Evolutionary conservation across 2,113 vertebrate genomes (phyloP).

Genomic region (Gila orcuttii): DNA sequence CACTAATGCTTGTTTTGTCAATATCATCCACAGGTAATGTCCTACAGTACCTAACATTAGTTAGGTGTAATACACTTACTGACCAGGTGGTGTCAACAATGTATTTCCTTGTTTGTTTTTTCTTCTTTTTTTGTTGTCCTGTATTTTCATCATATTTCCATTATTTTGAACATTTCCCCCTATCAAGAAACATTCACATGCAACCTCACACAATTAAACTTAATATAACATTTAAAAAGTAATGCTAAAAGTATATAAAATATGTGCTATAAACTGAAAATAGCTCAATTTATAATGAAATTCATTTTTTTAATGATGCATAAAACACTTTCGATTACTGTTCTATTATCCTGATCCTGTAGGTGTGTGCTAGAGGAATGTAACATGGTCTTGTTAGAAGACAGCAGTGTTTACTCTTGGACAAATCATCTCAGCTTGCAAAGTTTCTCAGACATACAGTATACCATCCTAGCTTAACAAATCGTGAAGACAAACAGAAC

Average conservation of each 20-base stretch:
- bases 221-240: background rate
- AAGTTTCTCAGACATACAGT: slow-evolving; percentile 7
- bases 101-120: background rate
- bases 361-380: slow-evolving; percentile 66
- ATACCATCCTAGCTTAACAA: background rate
- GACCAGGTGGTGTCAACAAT: slow-evolving; percentile 34
- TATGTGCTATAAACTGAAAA: background rate
- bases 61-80: slow-evolving; percentile 6
- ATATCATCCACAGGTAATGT: background rate
- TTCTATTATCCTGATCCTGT: slow-evolving; percentile 21
- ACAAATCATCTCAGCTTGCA: slow-evolving; percentile 6
- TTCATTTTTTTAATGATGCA: background rate
- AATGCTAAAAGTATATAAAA: background rate
- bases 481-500: background rate
- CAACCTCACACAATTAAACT: background rate
- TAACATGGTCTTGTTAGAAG: slow-evolving; percentile 63
- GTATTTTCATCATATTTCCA: background rate
- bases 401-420: slow-evolving; percentile 12
- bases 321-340: background rate
- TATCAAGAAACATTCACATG: background rate
- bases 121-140: background rate
- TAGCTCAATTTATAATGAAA: background rate
- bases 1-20: slow-evolving; percentile 18
- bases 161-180: background rate
- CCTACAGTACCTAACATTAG: background rate